Conservation (phyloP, 2,113 vertebrate genomes). For the Syrmaticus mikado region DNA sequence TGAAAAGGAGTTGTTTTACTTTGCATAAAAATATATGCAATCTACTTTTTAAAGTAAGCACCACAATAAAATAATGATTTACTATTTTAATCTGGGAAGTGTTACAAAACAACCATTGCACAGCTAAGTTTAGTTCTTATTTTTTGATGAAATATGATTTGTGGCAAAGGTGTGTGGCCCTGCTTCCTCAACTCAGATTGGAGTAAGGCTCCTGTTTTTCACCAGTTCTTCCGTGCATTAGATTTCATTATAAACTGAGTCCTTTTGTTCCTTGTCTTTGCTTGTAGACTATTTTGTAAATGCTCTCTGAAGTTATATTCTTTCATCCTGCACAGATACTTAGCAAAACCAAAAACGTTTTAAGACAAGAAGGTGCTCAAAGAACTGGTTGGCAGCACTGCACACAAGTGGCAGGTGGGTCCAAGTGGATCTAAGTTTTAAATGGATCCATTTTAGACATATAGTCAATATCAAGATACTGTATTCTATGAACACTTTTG, state of each 20-base stretch:
- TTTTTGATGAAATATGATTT: neutral
- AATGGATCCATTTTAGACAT: neutral
- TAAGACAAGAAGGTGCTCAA: neutral
- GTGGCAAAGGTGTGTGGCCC: accelerated
- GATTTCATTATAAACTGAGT: neutral
- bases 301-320: neutral
- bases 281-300: neutral
- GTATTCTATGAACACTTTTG: slow-evolving; percentile 3
- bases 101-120: neutral
- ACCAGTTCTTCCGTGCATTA: neutral
- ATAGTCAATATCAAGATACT: slow-evolving; percentile 7
- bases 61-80: neutral
- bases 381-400: neutral
- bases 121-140: accelerated
- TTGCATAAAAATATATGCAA: neutral
- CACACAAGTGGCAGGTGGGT: neutral
- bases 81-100: neutral
- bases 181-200: neutral
- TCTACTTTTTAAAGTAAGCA: neutral
- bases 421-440: neutral
- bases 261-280: neutral
- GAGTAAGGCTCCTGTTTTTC: neutral
- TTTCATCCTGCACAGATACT: neutral
- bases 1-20: neutral
- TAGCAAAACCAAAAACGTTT: neutral